Evolutionary conservation across 2,797 vertebrate genomes (phyloP).

Genomic region (Eulemur mongoz): DNA sequence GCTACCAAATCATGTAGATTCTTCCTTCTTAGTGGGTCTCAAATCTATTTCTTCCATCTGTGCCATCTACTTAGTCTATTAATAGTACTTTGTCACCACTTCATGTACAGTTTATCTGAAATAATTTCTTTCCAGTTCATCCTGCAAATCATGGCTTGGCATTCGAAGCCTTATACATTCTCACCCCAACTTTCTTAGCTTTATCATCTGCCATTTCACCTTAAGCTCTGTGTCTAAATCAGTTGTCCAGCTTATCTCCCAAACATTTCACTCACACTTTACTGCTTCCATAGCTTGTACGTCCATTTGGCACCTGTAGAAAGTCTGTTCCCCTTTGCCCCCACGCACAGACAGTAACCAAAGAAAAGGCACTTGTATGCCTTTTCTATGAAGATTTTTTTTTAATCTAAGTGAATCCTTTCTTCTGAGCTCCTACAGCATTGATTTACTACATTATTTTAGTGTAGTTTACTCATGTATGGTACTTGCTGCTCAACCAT

Average conservation of each 20-base stretch:
- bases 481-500: neutral
- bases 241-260: neutral
- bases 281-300: neutral
- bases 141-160: neutral
- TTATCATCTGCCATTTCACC: neutral
- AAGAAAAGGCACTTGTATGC: neutral
- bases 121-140: neutral
- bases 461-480: neutral
- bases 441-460: constrained; percentile 5
- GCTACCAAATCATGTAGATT: neutral
- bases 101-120: neutral
- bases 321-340: neutral
- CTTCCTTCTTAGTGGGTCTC: neutral
- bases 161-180: neutral
- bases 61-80: neutral
- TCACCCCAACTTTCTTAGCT: neutral
- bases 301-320: neutral
- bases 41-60: constrained; percentile 10
- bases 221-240: neutral
- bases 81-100: neutral
- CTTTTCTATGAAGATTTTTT: constrained; percentile 5
- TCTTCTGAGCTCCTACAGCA: neutral
- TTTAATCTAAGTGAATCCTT: neutral
- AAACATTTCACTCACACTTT: neutral
- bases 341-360: neutral